These are phyloP conservation scores for Phenganax subtilis DNA, from an alignment of 92 coral and sea anemone genomes.

Conservation along the genomic window DNA sequence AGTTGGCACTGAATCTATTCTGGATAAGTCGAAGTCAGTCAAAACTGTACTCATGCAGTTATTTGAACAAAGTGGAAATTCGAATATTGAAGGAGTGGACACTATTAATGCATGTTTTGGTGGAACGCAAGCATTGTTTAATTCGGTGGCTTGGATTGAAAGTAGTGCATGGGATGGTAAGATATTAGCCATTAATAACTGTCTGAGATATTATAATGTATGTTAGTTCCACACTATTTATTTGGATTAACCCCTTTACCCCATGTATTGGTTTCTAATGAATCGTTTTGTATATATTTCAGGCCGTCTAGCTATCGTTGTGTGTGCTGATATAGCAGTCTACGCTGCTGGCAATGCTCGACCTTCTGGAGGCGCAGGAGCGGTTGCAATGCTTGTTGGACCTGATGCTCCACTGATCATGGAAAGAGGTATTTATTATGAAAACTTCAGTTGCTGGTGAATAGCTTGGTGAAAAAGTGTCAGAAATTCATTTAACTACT, in stretches of 20 bases:
- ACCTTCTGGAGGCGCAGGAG: conserved; percentile 97
- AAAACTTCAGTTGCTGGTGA: neutral
- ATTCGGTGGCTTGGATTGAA: conserved; percentile 85
- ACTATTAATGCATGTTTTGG: conserved; percentile 95
- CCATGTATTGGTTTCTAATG: neutral
- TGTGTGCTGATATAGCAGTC: conserved; percentile 96
- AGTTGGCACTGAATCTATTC: conserved; percentile 93
- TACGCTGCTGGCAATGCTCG: conserved; percentile 97
- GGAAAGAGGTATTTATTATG: conserved; percentile 68
- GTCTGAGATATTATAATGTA: neutral
- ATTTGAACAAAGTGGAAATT: conserved; percentile 77
- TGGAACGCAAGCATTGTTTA: conserved; percentile 93
- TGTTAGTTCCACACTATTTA: neutral
- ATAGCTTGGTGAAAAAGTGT: neutral
- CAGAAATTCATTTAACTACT: too few relatives aligned
- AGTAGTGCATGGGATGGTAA: conserved; percentile 99
- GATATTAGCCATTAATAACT: conserved; percentile 1
- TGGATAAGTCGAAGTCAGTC: conserved; percentile 97
- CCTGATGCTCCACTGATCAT: conserved; percentile 89
- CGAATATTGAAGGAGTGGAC: conserved; percentile 84
- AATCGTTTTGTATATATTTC: neutral
- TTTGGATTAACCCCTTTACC: neutral
- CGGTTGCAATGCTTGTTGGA: conserved; percentile 96
- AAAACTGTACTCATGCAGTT: conserved; percentile 91
- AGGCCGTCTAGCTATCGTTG: conserved; percentile 95